Evolutionary conservation across 2,113 vertebrate species (phyloP), one percentile per base, ranked within the genome.

Genomic region (Melanostigma gelatinosum): DNA sequence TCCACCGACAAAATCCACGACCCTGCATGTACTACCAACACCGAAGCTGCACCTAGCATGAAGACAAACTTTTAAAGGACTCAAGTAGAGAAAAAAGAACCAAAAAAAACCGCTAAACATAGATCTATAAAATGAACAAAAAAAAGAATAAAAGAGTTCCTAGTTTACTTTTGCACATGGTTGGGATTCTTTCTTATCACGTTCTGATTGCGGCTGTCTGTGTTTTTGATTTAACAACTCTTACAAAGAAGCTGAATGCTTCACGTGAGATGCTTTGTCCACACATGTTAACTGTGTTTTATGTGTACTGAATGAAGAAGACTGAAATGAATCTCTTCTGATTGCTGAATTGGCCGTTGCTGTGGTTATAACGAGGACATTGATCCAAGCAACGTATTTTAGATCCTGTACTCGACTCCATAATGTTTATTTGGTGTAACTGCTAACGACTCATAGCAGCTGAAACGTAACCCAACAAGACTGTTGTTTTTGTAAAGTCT

Each of bases 1-100:
- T 89, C 83, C 80, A 89, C 74, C 69, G 64, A 89, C 75, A 81
- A 80, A 83, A 87, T 80, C 70, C 85, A 92, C 91, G 80, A 93
- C 92, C 92, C 86, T 92, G 94, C 95, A 95, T 95, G 95, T 93
- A 78, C 88, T 93, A 89, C 91, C 89, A 81, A 93, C 91, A 94
- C 93, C 93, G 93, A 95, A 94, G 92, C 93, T 94, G 94, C 93
- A 94, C 93, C 94, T 92, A 92, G 94, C 95, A 95, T 95, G 95
- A 94, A 83, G 87, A 94, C 90, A 92, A 93, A 94, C 91, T 91
- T 93, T 93, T 91, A 94, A 94, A 91, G 91, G 93, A 94, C 93
- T 94, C 90, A 52, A 93, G 92, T 94, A 94, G 92, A 90, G 85
- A 89, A 89, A 48, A 1, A 0, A 62, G 48, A 76, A 77, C 46